Evolutionary conservation across 2,888 invertebrate species (phyloP), one percentile per base, ranked within the genome.

Genomic region (Parelbella ahira): DNA sequence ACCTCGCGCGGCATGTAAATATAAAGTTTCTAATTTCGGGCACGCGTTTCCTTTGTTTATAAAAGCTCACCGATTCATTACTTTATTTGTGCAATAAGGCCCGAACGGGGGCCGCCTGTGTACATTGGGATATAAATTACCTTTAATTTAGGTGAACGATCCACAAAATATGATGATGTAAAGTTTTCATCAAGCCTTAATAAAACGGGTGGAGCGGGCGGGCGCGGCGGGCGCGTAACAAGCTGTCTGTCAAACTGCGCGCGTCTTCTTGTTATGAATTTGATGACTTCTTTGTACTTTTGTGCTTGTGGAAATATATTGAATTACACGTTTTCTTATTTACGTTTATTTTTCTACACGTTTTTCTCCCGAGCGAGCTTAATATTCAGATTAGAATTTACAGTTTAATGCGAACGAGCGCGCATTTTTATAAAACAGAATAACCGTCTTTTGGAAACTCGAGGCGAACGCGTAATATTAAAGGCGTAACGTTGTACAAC

Each of bases 41-140:
- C 66, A 67, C 65, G 63, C 70, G n/a, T n/a, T n/a, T n/a, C n/a
- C n/a, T n/a, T 71, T 76, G 74, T 76, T 80, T 76, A 74, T 68
- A 71, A 71, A 67, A 69, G 68, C 71, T 61, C 63, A 65, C 70
- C 73, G 69, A 80, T 79, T 82, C 74, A 78, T 81, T 81, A 75
- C 75, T 72, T 83, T 80, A 80, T 83, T 81, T 78, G 78, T 78
- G 80, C 80, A 81, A 80, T 83, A 83, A 83, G 79, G 80, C 79
- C 69, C 60, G 53, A 69, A 69, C 69, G 60, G 60, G 74, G 72
- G 60, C 73, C 69, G 72, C 62, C 72, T 75, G 76, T 69, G 65
- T 71, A 78, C 73, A 74, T 71, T 68, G 71, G 68, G 68, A 66
- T 83, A 83, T 83, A 82, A 83, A 84, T 84, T 83, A 83, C 78